Evolutionary conservation across 2,113 vertebrate genomes (phyloP).

Genomic region (Gymnobelideus leadbeateri): DNA sequence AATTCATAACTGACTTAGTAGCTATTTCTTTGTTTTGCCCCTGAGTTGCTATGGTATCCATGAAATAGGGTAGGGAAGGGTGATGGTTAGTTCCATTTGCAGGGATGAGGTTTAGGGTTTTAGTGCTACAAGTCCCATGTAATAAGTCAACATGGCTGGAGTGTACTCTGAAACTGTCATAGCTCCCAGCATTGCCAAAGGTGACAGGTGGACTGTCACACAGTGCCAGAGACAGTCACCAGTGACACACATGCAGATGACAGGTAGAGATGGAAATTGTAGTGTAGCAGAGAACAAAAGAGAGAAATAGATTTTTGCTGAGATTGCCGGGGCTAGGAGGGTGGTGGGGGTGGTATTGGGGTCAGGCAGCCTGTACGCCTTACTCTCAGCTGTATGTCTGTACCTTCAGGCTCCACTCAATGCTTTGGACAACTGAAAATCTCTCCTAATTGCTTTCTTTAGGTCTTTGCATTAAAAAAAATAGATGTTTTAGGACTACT

Average conservation of each 20-base stretch:
- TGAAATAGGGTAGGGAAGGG: not conserved
- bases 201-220: constrained; percentile 61
- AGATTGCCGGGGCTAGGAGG: not conserved
- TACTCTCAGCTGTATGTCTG: not conserved
- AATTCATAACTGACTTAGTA: not conserved
- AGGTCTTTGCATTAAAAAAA: not conserved
- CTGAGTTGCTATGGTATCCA: not conserved
- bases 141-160: constrained; percentile 8
- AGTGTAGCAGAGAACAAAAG: constrained; percentile 51
- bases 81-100: not conserved
- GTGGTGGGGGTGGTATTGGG: constrained; percentile 1
- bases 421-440: not conserved
- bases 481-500: not conserved
- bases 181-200: constrained; percentile 61
- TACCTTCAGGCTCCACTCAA: not conserved
- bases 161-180: constrained; percentile 55
- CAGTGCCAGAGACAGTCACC: not conserved
- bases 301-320: not conserved
- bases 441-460: not conserved
- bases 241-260: constrained; percentile 66
- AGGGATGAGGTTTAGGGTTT: not conserved
- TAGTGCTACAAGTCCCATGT: not conserved
- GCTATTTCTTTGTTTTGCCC: not conserved
- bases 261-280: constrained; percentile 33
- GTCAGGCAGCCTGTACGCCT: not conserved